Percentiles rank a stretch among this genome's conserved stretches.
These are phyloP conservation scores for Drosophila kikkawai DNA, from an alignment of 1,140 invertebrate species.

Conservation along the genomic window DNA sequence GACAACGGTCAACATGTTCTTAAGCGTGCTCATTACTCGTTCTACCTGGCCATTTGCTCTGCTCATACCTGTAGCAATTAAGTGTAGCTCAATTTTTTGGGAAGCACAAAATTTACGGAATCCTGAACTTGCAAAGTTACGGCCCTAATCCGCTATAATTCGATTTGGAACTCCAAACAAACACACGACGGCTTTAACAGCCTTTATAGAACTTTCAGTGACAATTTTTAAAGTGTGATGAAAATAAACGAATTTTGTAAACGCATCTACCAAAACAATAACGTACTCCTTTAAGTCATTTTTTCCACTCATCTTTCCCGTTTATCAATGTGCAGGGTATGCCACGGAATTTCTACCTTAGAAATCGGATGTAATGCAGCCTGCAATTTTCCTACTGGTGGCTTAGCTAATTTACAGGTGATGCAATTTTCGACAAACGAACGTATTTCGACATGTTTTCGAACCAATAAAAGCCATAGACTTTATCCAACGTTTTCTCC, in stretches of 20 bases:
- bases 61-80: too few relatives aligned
- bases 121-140: constrained; percentile 67
- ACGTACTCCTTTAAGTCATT: too few relatives aligned
- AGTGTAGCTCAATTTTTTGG: too few relatives aligned
- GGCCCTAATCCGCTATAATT: constrained; percentile 59
- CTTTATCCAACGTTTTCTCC: too few relatives aligned
- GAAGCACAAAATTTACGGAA: constrained; percentile 44
- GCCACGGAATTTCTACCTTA: constrained; percentile 27
- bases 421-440: constrained; percentile 67
- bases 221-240: constrained; percentile 11
- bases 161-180: not conserved
- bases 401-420: constrained; percentile 51
- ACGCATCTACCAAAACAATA: too few relatives aligned
- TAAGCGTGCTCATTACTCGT: too few relatives aligned
- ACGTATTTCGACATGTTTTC: constrained; percentile 37
- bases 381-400: constrained; percentile 39
- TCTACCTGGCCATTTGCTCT: too few relatives aligned
- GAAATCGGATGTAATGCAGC: constrained; percentile 42
- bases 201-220: not conserved
- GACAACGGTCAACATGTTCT: too few relatives aligned
- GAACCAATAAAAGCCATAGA: too few relatives aligned
- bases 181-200: not conserved
- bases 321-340: not conserved
- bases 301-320: too few relatives aligned
- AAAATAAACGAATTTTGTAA: too few relatives aligned